Conservation (phyloP, 2,797 vertebrate genomes). For the Steatocranus sp. region DNA sequence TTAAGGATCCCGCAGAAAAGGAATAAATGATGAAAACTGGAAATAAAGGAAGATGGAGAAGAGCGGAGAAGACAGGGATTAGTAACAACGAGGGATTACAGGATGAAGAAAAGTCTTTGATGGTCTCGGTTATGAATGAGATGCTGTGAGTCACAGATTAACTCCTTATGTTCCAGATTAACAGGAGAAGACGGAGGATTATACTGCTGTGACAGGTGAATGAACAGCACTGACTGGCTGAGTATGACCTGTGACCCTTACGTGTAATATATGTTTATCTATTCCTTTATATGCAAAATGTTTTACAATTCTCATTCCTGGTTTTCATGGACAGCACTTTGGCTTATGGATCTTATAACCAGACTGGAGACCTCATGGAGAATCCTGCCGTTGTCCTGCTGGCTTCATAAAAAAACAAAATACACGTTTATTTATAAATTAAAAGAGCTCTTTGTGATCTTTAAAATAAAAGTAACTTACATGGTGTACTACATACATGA, state of each 20-base stretch:
- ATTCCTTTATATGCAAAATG: background rate
- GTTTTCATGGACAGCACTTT: background rate
- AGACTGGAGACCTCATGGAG: background rate
- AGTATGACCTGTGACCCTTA: background rate
- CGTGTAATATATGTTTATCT: background rate
- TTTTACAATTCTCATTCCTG: background rate
- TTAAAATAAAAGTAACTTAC: background rate
- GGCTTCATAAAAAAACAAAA: background rate
- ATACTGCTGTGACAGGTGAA: background rate
- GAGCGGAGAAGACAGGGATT: background rate
- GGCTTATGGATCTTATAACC: background rate
- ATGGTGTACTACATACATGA: background rate
- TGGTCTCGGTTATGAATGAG: background rate
- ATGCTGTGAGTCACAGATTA: background rate
- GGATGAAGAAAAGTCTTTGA: background rate
- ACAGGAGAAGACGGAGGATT: background rate
- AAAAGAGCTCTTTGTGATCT: background rate
- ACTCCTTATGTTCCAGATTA: background rate
- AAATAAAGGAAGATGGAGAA: background rate
- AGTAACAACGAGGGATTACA: constrained; percentile 1
- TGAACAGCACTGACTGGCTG: background rate
- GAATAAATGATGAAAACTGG: background rate
- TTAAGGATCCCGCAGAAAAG: background rate
- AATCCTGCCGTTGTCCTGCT: background rate
- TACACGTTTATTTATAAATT: background rate